A percentile compares a stretch with the other conserved stretches of the same genome.
Evolutionary conservation across 2,797 vertebrate genomes (phyloP).

Genomic region (Enteromius fasciolatus): DNA sequence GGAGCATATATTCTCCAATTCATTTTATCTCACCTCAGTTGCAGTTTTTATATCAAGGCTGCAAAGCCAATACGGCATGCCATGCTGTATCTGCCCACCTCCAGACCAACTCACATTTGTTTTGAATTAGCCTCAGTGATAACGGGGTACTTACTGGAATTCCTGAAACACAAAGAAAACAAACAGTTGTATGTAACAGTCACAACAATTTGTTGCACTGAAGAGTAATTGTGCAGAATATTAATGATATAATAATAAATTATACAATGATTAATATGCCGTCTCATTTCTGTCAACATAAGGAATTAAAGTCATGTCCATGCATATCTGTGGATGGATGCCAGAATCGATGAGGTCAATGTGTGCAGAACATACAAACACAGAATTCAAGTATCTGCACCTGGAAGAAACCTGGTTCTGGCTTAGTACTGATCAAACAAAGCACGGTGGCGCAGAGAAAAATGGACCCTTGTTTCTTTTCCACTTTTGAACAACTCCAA

Average conservation of each 20-base stretch:
- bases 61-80: slow-evolving; percentile 29
- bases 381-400: neutral
- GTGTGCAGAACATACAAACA: neutral
- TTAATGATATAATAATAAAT: neutral
- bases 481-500: neutral
- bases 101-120: slow-evolving; percentile 51
- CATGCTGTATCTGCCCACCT: slow-evolving; percentile 41
- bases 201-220: neutral
- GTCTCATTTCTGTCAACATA: neutral
- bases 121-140: slow-evolving; percentile 47
- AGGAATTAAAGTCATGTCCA: neutral
- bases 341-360: neutral
- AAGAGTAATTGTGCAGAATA: neutral
- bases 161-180: slow-evolving; percentile 61
- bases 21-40: slow-evolving; percentile 50
- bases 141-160: slow-evolving; percentile 60
- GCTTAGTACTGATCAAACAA: slow-evolving; percentile 25
- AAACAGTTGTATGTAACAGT: slow-evolving; percentile 28
- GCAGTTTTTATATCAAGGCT: slow-evolving; percentile 26
- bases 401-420: slow-evolving; percentile 14
- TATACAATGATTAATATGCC: neutral
- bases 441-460: neutral
- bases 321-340: neutral
- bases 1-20: slow-evolving; percentile 17
- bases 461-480: slow-evolving; percentile 8